Evolutionary conservation across 2,113 vertebrate genomes (phyloP).

Genomic region (Ardeotis arabs): DNA sequence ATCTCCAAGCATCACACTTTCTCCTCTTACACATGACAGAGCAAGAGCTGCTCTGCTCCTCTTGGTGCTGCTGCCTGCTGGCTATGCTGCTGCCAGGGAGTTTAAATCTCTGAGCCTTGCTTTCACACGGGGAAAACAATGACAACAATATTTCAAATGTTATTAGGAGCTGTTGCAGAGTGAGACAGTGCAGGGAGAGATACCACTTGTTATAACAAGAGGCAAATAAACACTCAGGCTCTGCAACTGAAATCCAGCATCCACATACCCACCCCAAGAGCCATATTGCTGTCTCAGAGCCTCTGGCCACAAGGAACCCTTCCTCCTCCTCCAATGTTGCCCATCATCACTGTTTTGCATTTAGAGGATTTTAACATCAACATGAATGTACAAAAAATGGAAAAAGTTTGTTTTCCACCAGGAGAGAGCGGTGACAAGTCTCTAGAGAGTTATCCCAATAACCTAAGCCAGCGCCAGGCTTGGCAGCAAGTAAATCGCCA

Average conservation of each 20-base stretch:
- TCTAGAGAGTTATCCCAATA: neutral
- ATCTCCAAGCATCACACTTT: neutral
- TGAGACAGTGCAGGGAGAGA: neutral
- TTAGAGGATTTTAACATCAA: neutral
- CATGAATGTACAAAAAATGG: neutral
- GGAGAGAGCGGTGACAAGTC: neutral
- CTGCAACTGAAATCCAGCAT: neutral
- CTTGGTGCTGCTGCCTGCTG: neutral
- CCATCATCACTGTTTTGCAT: neutral
- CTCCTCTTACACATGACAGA: rapidly evolving
- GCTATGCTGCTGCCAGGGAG: neutral
- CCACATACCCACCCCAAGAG: neutral
- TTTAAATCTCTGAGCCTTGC: neutral
- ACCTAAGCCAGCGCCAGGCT: neutral
- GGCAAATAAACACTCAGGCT: neutral
- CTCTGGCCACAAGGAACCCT: neutral
- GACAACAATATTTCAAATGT: neutral
- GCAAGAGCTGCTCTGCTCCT: neutral
- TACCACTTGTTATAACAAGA: neutral
- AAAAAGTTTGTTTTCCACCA: neutral
- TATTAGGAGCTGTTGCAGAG: neutral
- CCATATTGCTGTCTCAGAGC: neutral
- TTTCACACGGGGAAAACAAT: neutral
- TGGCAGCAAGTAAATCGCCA: neutral
- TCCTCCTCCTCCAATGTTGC: neutral